These are phyloP conservation scores for Zaprionus vittiger DNA, from an alignment of 1,140 invertebrate species.

Conservation along the genomic window DNA sequence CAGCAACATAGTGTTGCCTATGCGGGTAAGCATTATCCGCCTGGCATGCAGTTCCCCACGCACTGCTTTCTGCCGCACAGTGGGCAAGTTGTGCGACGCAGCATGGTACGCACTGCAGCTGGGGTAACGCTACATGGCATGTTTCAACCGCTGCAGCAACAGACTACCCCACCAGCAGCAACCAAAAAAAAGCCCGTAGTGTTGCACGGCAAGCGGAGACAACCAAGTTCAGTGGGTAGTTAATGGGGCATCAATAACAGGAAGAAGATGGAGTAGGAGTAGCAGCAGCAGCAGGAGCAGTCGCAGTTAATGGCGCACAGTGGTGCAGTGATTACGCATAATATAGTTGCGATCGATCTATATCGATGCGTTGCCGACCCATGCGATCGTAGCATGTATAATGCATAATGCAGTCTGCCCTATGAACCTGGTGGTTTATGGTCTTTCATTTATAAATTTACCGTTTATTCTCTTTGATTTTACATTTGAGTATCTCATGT, in stretches of 20 bases:
- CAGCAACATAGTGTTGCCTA: background rate
- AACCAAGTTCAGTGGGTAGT: too few species aligned
- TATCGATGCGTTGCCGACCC: background rate
- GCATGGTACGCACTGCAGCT: conserved; percentile 64
- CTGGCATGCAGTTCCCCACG: conserved; percentile 45
- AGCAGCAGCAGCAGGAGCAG: conserved; percentile 16
- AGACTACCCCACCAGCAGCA: too few species aligned
- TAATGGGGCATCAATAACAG: too few species aligned
- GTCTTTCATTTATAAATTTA: conserved; percentile 44
- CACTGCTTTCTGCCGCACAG: conserved; percentile 22
- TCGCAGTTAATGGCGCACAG: background rate
- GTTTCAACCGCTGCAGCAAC: background rate
- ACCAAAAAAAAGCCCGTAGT: too few species aligned
- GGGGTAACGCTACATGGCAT: conserved; percentile 57
- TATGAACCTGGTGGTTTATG: conserved; percentile 48
- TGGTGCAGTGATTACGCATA: conserved; percentile 52
- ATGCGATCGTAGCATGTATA: conserved; percentile 15
- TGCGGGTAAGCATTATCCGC: conserved; percentile 52
- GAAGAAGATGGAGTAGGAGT: too few species aligned
- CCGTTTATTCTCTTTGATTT: background rate
- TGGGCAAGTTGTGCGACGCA: conserved; percentile 40
- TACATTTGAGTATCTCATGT: background rate
- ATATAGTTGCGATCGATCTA: conserved; percentile 34
- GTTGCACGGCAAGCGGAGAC: too few species aligned
- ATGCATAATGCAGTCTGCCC: conserved; percentile 44